These are phyloP conservation scores for Noctua pronuba DNA, from an alignment of 2,888 invertebrate species.

Conservation along the genomic window DNA sequence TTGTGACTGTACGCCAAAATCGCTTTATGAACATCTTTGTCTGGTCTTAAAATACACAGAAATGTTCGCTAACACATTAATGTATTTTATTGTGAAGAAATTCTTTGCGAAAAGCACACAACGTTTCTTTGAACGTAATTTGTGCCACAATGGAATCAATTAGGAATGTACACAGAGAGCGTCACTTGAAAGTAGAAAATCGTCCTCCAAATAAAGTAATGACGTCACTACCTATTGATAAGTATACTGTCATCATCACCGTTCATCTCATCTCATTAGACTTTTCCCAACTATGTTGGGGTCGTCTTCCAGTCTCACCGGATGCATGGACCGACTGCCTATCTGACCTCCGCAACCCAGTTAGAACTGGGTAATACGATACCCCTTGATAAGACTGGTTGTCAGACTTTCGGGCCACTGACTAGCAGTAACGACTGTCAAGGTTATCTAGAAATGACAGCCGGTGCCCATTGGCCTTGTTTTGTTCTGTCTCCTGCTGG, in stretches of 20 bases:
- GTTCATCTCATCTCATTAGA: background rate
- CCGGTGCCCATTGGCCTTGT: too few species aligned
- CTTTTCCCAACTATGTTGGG: too few species aligned
- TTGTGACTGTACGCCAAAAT: background rate
- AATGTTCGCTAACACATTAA: background rate
- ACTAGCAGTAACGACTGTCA: too few species aligned
- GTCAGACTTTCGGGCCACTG: too few species aligned
- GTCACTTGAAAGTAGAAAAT: background rate
- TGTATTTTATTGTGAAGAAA: background rate
- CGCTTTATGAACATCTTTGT: background rate
- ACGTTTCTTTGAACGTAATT: background rate
- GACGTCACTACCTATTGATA: background rate
- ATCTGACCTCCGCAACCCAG: too few species aligned
- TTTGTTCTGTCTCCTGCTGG: too few species aligned
- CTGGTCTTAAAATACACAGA: background rate
- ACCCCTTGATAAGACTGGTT: too few species aligned
- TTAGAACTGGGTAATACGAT: too few species aligned
- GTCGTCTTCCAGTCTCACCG: too few species aligned
- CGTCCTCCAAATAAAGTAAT: background rate
- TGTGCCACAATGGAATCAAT: conserved; percentile 6
- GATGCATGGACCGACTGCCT: too few species aligned
- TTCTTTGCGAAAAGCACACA: conserved; percentile 6
- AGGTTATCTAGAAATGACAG: too few species aligned
- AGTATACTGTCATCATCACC: background rate
- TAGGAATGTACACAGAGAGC: background rate